Base-by-base conservation (phyloP, 1,140 invertebrate genomes). In the Drosophila subobscura region DNA sequence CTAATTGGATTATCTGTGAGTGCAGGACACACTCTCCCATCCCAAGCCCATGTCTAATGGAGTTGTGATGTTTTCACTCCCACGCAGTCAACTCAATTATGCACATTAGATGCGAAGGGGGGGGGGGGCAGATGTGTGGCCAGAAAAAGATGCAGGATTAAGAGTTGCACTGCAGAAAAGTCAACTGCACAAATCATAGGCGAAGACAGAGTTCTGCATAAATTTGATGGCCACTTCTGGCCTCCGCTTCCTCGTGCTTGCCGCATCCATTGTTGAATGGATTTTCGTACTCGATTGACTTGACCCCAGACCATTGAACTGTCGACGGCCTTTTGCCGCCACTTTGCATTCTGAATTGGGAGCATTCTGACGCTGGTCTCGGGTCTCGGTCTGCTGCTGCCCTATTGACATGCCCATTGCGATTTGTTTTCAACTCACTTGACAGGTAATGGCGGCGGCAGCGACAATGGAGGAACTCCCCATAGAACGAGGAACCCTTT, bases 341-440 rank as follows among this genome's bases (percentile, higher is more conserved):
- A 81, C 73, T 85, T 88, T 85, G 81, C 81, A 86, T 86, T 85
- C 73, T 86, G 68, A 42, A 85, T 85, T 77, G 81, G 72, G 72
- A 68, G 80, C 72, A 56, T 73, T 64, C 54, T 46, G 58, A 52
- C 42, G 56, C 37, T 49, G 27, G 37, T 63, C 40, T 74, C 16
- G 16, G 16, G 16, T 20, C 16, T 20, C 33, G 10, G 10, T 57
- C 66, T 70, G 64, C 50, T 70, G 44, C 63, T 85, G 81, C 72
- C 81, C 81, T 77, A 85, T 85, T 85, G 81, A 85, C 81, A 85
- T 85, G 77, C 81, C 81, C 81, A 74, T 63, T 85, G 83, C 81
- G 81, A 85, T 85, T 85, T 85, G 81, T 88, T 88, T 85, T 86
- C 80, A 86, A 79, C 83, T 81, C 81, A 88, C 73, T 85, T 85